Evolutionary conservation across 2,888 invertebrate species (phyloP), one percentile per base, ranked within the genome.

Genomic region (Minunthozetes semirufus): DNA sequence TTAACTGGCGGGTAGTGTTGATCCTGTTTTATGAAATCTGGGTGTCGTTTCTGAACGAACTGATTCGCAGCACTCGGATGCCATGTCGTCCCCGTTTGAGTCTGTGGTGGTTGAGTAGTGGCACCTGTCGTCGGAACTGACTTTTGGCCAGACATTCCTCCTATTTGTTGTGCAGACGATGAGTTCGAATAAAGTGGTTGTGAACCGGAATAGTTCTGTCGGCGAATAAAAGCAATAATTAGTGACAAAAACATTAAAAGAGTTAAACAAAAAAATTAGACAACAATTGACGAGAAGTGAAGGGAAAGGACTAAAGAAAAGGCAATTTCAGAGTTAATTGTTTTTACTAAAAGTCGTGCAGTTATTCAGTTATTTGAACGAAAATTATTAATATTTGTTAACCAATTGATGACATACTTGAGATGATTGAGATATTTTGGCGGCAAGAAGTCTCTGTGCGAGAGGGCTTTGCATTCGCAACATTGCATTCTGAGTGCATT

Each of bases 1-100:
- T 59, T 56, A 17, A 72, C 72, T 2, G 59, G 72, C n/a, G 56
- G 46, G 22, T 70, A 38, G 13, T 85, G 81, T 87, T 87, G 80
- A 5, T 72, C 73, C n/a, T 75, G 76, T 75, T 80, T 80, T 46
- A 78, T 72, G 61, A 79, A 80, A 70, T 80, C 80, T n/a, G 77
- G 77, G 76, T 80, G 80, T 17, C 80, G 72, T 76, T 80, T 79
- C n/a, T 72, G 72, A n/a, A 6, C 13, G 46, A 72, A 75, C 17
- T 68, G 74, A 29, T 29, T 33, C 11, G 25, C 66, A 27, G 42
- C 4, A 22, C 22, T 46, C 22, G 74, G 74, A 74, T 72, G 72
- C 75, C 75, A 75, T 46, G 75, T 72, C 29, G 72, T 71, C 8
- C 59, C 72, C 6, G 74, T 38, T 13, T 74, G 50, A 13, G 74